Evolutionary conservation across 2,113 vertebrate species (phyloP), one percentile per base, ranked within the genome.

Genomic region (Burhinus oedicnemus): DNA sequence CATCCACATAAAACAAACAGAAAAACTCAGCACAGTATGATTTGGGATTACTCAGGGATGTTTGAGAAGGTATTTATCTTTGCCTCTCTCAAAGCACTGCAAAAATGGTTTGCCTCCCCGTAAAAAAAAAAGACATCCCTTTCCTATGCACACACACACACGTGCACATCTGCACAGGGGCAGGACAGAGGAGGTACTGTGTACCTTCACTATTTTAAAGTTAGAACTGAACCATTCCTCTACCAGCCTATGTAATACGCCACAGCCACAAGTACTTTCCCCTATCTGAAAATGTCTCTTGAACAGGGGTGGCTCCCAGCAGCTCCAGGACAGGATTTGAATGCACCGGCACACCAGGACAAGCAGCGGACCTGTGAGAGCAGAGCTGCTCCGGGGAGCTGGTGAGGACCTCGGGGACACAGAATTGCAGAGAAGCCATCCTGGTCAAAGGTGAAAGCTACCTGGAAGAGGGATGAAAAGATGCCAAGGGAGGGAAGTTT

Each of bases 31-130:
- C n/a, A 45, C 57, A 79, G 87, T 52, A 78, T 22, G 54, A 30
- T 66, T 85, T 96, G 80, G 61, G 51, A 90, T 94, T 89, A 83
- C 38, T 81, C 32, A 11, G 16, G n/a, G 61, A 54, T 78, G 69
- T 92, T 87, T 69, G 60, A 66, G 52, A 44, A 74, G 47, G 47
- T 30, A 52, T 61, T 61, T 79, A 76, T 3, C 17, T 78, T 70
- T 29, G 26, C n/a, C n/a, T 79, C 29, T 83, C 55, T 68, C 38
- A 72, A 75, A 91, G 91, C 5, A 0, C 34, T 70, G 60, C 72
- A 96, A 55, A 89, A 93, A 72, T 10, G 0, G 5, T 55, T 78
- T 42, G 8, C 23, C 12, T 65, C 51, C 38, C 44, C 47, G 22
- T 38, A 27, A 70, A 65, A 78, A 54, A 12, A 0, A 5, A 38